phyloP scores from a whole-genome alignment of 37 sponge, comb jelly and placozoan genomes.

The Halichondria panicea region DNA sequence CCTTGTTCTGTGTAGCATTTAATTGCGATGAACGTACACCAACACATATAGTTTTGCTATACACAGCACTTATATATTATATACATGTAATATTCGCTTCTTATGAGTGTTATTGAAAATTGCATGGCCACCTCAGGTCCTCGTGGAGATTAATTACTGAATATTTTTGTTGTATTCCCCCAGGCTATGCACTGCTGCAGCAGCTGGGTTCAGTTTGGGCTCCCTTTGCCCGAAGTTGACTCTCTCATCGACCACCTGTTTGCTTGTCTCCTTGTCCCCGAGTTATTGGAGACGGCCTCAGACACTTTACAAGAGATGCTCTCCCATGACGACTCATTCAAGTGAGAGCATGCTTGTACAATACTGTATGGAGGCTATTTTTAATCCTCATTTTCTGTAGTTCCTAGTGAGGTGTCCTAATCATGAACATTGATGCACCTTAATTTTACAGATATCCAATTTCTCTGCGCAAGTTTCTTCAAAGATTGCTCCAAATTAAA shows the following conservation, averaged over 20 bases:
- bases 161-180: too few relatives aligned
- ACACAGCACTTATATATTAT: too few relatives aligned
- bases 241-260: slow-evolving; percentile 43
- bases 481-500: slow-evolving; percentile 1
- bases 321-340: slow-evolving; percentile 55
- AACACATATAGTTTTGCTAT: too few relatives aligned
- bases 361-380: not conserved
- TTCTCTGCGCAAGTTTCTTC: slow-evolving; percentile 24
- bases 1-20: too few relatives aligned
- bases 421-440: not conserved
- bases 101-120: too few relatives aligned
- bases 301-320: slow-evolving; percentile 53
- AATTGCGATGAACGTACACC: too few relatives aligned
- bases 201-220: slow-evolving; percentile 67
- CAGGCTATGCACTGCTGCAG: slow-evolving; percentile 71
- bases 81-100: too few relatives aligned
- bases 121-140: too few relatives aligned
- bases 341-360: slow-evolving; percentile 16
- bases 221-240: slow-evolving; percentile 35
- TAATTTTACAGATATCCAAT: slow-evolving; percentile 32
- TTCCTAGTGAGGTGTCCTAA: not conserved
- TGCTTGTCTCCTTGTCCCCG: slow-evolving; percentile 27
- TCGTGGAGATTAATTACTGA: too few relatives aligned
- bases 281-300: slow-evolving; percentile 29
- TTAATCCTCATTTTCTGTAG: not conserved